Evolutionary conservation across 2,888 invertebrate species (phyloP), one percentile per base, ranked within the genome.

Genomic region (Plusia festucae): DNA sequence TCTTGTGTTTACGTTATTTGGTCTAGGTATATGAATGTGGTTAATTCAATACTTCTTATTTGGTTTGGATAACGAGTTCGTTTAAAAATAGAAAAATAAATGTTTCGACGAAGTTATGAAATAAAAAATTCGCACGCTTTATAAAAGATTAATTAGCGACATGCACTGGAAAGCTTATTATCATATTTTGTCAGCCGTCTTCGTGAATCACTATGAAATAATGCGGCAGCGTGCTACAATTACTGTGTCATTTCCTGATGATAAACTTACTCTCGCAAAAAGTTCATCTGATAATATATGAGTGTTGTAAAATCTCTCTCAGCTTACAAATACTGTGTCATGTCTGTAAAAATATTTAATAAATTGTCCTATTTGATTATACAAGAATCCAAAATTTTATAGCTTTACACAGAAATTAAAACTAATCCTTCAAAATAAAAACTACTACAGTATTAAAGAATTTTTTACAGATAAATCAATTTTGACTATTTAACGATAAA

Each of bases 191-290:
- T 77, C 70, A 79, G 44, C 32, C 53, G 68, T 73, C 66, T 79
- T 59, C 63, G 71, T 77, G 78, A 79, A 67, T 77, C 78, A 79
- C 30, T 34, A 22, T 54, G 58, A 69, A 79, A 66, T 20, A 70
- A 68, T 34, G 70, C 54, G 58, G 66, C 70, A 73, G 60, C 22
- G 7, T 32, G 46, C 32, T 64, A 58, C 64, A 68, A 76, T 63
- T 54, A 61, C 34, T 51, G 18, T 56, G 53, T 40, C 52, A 11
- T 57, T 68, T 63, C 62, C 65, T 68, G 65, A 68, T 70, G 40
- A 46, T 66, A 70, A 64, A 75, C 53, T 61, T 53, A 55, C 55
- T 63, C 51, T 58, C 63, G 59, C 27, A 30, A 68, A 68, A 60
- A 52, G 46, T n/a, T 24, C 49, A 53, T 53, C 40, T 44, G 40